phyloP scores from a whole-genome alignment of 2,888 invertebrate genomes.

The Cerceris rybyensis region DNA sequence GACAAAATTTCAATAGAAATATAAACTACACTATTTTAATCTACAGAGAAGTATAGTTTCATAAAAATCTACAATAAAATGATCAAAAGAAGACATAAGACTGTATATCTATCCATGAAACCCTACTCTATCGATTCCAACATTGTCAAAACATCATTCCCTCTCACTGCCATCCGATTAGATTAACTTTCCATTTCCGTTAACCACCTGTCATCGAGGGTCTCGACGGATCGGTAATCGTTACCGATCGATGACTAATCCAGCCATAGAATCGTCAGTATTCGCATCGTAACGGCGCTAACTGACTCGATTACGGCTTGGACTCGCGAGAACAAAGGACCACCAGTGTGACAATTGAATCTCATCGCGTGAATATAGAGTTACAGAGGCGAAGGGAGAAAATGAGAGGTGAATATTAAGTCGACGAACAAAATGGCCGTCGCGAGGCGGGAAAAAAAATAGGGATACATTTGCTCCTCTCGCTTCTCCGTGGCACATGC shows the following conservation, averaged over 20 bases:
- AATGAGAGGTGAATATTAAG: constrained; percentile 72
- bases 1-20: no score
- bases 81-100: background rate
- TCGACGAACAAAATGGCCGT: constrained; percentile 76
- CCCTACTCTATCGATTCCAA: constrained; percentile 28
- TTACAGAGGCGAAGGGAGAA: constrained; percentile 62
- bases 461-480: constrained; percentile 55
- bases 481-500: constrained; percentile 36
- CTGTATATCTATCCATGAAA: constrained; percentile 16
- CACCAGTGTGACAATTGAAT: constrained; percentile 65
- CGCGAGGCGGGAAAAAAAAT: constrained; percentile 55
- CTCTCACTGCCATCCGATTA: constrained; percentile 52
- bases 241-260: constrained; percentile 73
- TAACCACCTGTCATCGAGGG: constrained; percentile 62
- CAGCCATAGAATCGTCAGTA: constrained; percentile 48
- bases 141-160: constrained; percentile 56
- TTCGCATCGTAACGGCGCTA: constrained; percentile 39
- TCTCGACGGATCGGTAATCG: constrained; percentile 53
- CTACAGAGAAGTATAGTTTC: no score
- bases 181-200: constrained; percentile 70
- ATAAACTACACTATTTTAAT: no score
- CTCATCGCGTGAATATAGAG: constrained; percentile 65
- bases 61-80: background rate
- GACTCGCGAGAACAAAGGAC: constrained; percentile 56
- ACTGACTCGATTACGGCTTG: constrained; percentile 61